These are phyloP conservation scores for Lordiphosa mommai DNA, from an alignment of 1,140 invertebrate species.

Conservation along the genomic window DNA sequence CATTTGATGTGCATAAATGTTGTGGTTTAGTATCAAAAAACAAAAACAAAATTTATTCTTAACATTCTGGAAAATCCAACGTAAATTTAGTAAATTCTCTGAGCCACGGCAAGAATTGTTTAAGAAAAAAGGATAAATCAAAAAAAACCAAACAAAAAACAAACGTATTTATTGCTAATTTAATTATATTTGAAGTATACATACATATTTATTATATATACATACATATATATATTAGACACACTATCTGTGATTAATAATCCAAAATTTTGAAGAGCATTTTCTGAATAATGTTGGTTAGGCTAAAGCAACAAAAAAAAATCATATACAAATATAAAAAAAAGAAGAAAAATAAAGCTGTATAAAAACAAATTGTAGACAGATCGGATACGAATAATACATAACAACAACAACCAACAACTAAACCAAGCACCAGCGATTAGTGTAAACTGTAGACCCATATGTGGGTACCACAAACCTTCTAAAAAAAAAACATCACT, in stretches of 20 bases:
- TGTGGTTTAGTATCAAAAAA: slow-evolving; percentile 68
- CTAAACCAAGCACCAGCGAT: slow-evolving; percentile 44
- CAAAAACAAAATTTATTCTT: slow-evolving; percentile 39
- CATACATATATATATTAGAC: slow-evolving; percentile 79
- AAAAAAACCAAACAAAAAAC: slow-evolving; percentile 46
- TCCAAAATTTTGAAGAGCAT: slow-evolving; percentile 80
- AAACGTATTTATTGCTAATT: slow-evolving; percentile 76
- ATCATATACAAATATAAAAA: slow-evolving; percentile 31
- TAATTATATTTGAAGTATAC: slow-evolving; percentile 78
- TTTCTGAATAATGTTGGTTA: slow-evolving; percentile 76
- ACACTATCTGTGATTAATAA: slow-evolving; percentile 80
- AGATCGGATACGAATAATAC: slow-evolving; percentile 59
- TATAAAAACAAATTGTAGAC: slow-evolving; percentile 51
- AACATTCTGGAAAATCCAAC: slow-evolving; percentile 38
- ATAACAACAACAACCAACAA: slow-evolving; percentile 45
- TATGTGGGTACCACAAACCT: slow-evolving; percentile 18
- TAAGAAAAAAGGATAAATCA: slow-evolving; percentile 28
- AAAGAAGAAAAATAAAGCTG: slow-evolving; percentile 24
- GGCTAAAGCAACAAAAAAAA: slow-evolving; percentile 32
- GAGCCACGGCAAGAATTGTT: slow-evolving; percentile 40
- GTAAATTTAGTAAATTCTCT: slow-evolving; percentile 43
- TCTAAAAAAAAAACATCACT: slow-evolving; percentile 28
- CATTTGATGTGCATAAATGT: slow-evolving; percentile 71
- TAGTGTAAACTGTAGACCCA: neutral
- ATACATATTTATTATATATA: slow-evolving; percentile 78